These are phyloP conservation scores for Onchidella celtica DNA, from an alignment of 2,888 invertebrate species.

Conservation along the genomic window DNA sequence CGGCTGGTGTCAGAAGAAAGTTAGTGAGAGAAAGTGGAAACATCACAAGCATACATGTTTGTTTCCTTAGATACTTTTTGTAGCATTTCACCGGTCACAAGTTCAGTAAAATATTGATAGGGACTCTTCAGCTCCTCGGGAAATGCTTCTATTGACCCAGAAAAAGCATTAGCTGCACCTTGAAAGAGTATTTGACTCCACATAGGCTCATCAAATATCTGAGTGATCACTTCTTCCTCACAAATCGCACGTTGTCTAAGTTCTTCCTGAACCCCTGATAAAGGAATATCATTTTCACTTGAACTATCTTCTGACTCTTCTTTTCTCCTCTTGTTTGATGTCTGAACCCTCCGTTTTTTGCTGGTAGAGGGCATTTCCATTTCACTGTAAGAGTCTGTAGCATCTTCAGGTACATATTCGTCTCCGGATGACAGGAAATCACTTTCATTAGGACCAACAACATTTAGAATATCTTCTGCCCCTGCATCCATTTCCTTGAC, in stretches of 20 bases:
- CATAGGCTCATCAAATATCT: constrained; percentile 18
- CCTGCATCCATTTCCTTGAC: not conserved
- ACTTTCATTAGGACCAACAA: constrained; percentile 1
- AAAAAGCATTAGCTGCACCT: not conserved
- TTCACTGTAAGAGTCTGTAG: not conserved
- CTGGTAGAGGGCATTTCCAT: not conserved
- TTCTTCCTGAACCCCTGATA: not conserved
- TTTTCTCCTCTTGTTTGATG: not conserved
- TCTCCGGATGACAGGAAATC: constrained; percentile 9
- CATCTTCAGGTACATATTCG: constrained; percentile 1
- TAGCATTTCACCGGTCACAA: constrained; percentile 22
- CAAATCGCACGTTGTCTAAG: not conserved
- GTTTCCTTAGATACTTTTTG: constrained; percentile 3
- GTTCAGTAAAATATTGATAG: constrained; percentile 6
- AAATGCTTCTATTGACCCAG: not conserved
- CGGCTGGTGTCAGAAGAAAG: too few relatives aligned
- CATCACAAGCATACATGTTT: constrained; percentile 24
- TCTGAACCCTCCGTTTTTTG: not conserved
- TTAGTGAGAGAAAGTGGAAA: too few relatives aligned
- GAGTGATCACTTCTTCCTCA: not conserved
- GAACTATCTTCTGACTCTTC: not conserved
- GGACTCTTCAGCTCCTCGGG: not conserved
- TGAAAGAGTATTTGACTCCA: not conserved
- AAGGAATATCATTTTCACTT: constrained; percentile 11
- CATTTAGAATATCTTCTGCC: not conserved